A percentile compares a stretch with the other conserved stretches of the same genome.
Evolutionary conservation across 2,797 vertebrate species (phyloP).

Genomic region (Sebastes trivittatus): DNA sequence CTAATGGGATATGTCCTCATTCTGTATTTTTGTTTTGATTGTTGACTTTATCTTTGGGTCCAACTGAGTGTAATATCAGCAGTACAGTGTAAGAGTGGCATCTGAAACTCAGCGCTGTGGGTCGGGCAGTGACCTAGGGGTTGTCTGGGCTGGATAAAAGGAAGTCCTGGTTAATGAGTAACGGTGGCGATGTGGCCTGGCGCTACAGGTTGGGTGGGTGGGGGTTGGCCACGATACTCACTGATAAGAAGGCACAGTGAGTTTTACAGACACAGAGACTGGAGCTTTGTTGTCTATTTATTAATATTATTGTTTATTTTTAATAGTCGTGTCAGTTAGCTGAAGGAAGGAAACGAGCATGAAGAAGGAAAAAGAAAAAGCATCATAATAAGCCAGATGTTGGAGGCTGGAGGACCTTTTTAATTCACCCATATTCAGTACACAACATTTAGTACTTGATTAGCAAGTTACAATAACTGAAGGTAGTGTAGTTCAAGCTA

Average conservation of each 20-base stretch:
- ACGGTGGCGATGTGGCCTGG: slow-evolving; percentile 74
- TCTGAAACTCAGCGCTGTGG: slow-evolving; percentile 30
- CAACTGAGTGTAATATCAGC: not conserved
- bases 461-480: not conserved
- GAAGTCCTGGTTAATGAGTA: slow-evolving; percentile 87
- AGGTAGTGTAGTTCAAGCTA: not conserved
- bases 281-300: slow-evolving; percentile 12
- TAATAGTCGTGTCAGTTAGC: fast-evolving
- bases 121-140: slow-evolving; percentile 75
- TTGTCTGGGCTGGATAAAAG: slow-evolving; percentile 81
- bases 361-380: not conserved
- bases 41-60: not conserved
- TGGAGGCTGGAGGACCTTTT: not conserved
- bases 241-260: slow-evolving; percentile 70
- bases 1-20: not conserved
- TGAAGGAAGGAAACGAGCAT: not conserved
- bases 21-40: not conserved
- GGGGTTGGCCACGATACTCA: slow-evolving; percentile 54
- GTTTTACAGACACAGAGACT: slow-evolving; percentile 20
- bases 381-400: not conserved
- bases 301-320: not conserved
- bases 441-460: not conserved
- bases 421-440: not conserved
- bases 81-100: not conserved
- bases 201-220: slow-evolving; percentile 78